Conservation (phyloP, 2,113 vertebrate genomes). For the Equus przewalskii region DNA sequence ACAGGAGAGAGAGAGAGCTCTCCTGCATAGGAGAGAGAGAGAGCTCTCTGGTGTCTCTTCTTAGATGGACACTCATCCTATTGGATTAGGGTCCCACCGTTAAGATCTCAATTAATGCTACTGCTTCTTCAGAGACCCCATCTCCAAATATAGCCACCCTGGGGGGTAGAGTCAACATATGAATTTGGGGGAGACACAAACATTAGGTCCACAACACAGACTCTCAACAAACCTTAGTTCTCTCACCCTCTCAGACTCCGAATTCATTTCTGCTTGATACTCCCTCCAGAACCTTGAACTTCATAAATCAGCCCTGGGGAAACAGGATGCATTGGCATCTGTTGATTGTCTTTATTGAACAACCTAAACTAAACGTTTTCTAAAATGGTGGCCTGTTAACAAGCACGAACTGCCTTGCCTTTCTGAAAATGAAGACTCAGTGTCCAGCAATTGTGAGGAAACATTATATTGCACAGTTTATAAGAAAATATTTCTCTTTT, state of each 20-base stretch:
- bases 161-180: neutral
- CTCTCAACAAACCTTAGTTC: neutral
- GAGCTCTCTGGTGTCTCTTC: neutral
- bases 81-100: neutral
- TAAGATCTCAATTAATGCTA: neutral
- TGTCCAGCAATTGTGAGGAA: neutral
- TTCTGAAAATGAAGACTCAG: conserved; percentile 17
- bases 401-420: neutral
- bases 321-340: neutral
- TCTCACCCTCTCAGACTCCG: neutral
- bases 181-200: neutral
- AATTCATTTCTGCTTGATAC: neutral
- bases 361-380: neutral
- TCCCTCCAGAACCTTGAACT: neutral
- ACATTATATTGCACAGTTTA: neutral
- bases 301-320: neutral
- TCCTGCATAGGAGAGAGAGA: no score
- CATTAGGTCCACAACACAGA: neutral
- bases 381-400: neutral
- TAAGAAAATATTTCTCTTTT: neutral
- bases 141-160: neutral
- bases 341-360: neutral
- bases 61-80: neutral
- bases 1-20: no score
- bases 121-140: neutral